Evolutionary conservation across 2,113 vertebrate species (phyloP).

Genomic region (Campylomormyrus tamandua): DNA sequence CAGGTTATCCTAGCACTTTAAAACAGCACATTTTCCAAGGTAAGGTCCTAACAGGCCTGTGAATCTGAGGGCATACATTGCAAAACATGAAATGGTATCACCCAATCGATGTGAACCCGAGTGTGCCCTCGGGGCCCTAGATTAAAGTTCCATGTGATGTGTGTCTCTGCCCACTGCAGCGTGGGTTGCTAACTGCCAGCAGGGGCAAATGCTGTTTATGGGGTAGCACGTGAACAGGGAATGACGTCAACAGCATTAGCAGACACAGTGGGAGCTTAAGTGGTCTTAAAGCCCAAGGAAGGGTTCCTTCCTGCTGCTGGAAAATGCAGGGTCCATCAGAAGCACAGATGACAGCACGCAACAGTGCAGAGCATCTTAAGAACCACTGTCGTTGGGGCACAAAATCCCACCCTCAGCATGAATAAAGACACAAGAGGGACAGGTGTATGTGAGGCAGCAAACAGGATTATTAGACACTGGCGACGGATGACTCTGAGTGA

Average conservation of each 20-base stretch:
- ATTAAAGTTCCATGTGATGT: background rate
- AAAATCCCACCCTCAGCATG: background rate
- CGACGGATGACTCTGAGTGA: background rate
- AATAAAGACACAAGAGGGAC: background rate
- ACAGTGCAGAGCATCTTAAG: background rate
- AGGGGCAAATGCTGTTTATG: background rate
- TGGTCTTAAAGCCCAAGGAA: background rate
- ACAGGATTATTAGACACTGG: background rate
- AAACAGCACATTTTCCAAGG: background rate
- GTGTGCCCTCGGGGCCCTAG: background rate
- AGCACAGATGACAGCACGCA: background rate
- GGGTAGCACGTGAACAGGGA: background rate
- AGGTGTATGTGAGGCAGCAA: background rate
- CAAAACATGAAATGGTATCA: background rate
- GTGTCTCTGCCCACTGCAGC: background rate
- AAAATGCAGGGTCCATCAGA: no score
- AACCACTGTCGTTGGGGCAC: background rate
- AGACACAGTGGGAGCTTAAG: background rate
- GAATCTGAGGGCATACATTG: background rate
- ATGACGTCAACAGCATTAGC: slow-evolving; percentile 1
- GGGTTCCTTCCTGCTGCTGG: background rate
- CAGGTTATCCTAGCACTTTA: background rate
- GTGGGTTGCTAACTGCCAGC: background rate
- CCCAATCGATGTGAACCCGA: background rate
- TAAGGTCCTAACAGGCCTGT: background rate